Conservation (phyloP, 2,888 invertebrate genomes). For the Epinotia ramella region DNA sequence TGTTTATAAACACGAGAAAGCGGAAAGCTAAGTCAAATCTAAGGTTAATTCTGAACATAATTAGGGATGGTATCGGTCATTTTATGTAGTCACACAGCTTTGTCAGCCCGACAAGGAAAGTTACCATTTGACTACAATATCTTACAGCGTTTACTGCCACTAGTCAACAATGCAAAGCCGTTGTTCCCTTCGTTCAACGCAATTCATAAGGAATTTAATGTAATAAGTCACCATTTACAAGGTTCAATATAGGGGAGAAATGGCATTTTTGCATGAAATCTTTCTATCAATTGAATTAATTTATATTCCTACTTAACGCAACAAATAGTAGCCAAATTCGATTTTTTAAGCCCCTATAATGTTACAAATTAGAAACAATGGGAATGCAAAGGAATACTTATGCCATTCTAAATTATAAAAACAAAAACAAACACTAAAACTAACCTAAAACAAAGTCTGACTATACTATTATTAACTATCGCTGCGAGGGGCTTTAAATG, state of each 20-base stretch:
- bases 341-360: neutral
- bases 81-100: slow-evolving; percentile 19
- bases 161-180: slow-evolving; percentile 36
- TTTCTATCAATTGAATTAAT: neutral
- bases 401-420: no score
- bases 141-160: slow-evolving; percentile 34
- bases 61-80: neutral
- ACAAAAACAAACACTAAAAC: no score
- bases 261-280: neutral
- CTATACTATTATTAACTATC: no score
- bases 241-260: slow-evolving; percentile 22
- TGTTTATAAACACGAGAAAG: neutral
- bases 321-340: no score
- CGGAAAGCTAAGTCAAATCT: neutral
- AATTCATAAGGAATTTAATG: slow-evolving; percentile 41
- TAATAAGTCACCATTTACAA: slow-evolving; percentile 39
- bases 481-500: no score
- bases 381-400: no score
- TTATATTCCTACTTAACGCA: no score
- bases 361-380: neutral
- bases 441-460: no score
- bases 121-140: slow-evolving; percentile 24
- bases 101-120: slow-evolving; percentile 26
- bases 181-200: slow-evolving; percentile 45
- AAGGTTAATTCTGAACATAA: neutral